Conservation (phyloP, 2,797 vertebrate species). For the Coluber constrictor region DNA sequence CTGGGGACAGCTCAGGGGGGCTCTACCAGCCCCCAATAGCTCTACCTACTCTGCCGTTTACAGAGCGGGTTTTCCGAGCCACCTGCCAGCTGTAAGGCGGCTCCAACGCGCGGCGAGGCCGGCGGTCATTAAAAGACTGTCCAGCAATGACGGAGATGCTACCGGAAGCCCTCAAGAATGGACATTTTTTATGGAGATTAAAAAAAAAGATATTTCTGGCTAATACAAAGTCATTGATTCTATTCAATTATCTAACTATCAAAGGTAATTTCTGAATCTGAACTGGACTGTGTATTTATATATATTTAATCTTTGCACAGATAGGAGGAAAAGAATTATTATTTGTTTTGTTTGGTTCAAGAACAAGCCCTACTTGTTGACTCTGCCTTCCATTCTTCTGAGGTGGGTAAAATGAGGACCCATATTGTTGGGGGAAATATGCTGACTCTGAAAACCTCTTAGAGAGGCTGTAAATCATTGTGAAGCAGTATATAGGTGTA, state of each 20-base stretch:
- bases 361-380: not conserved
- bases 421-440: not conserved
- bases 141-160: no score
- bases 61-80: no score
- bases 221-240: not conserved
- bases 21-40: no score
- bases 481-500: not conserved
- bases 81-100: no score
- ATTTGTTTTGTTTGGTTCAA: not conserved
- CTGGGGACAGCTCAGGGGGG: no score
- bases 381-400: not conserved
- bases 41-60: no score
- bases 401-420: not conserved
- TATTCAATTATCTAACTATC: not conserved
- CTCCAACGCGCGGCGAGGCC: no score
- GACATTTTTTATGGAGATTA: not conserved
- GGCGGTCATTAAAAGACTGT: no score
- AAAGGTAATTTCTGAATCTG: not conserved
- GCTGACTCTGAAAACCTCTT: not conserved
- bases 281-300: not conserved
- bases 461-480: not conserved
- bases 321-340: not conserved
- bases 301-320: not conserved
- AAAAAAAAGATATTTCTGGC: not conserved
- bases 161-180: not conserved